Base-by-base conservation (phyloP, 2,888 invertebrate species). In the Tiliacea aurago region DNA sequence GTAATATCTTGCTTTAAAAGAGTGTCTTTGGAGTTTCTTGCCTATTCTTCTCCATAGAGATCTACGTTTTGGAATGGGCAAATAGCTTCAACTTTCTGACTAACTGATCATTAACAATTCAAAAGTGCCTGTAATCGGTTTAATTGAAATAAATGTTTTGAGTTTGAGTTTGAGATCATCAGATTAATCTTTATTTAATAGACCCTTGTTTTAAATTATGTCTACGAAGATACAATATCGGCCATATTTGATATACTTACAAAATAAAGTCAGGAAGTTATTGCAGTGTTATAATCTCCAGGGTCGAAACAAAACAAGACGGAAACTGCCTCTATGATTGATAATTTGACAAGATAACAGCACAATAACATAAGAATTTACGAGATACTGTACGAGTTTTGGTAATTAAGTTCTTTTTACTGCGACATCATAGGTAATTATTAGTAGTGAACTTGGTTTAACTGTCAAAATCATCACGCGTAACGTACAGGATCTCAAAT, bases 321-420 rank as follows among this genome's bases (percentile, higher is more conserved):
- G 66, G 45, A 81, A 77, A 61, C 37, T 47, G 67, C 49, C 33
- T 43, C 76, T 45, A 75, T 53, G 68, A 72, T 45, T 58, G 65
- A 76, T 69, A 65, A n/a, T 71, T 61, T 72, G 56, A 58, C 67
- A 56, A 81, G 64, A 80, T 64, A 67, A 53, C 55, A 55, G 15
- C 45, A 61, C 56, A 81, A 76, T 66, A 69, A 62, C n/a, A 45
- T 10, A 61, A 28, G 11, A 28, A 68, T 78, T 51, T 63, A 58
- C 7, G 20, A 66, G 23, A 28, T 43, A 43, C 7, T 51, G 49
- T 45, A 55, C 15, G 20, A 51, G 10, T 58, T 49, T 63, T 47
- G 28, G 11, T 72, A 63, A 73, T 80, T 67, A 63, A 18, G 4
- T 67, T 62, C 1, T 43, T 53, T 53, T 47, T 56, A 37, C 43